Evolutionary conservation across 1,140 invertebrate genomes (phyloP).

Genomic region (Eurosta solidaginis): DNA sequence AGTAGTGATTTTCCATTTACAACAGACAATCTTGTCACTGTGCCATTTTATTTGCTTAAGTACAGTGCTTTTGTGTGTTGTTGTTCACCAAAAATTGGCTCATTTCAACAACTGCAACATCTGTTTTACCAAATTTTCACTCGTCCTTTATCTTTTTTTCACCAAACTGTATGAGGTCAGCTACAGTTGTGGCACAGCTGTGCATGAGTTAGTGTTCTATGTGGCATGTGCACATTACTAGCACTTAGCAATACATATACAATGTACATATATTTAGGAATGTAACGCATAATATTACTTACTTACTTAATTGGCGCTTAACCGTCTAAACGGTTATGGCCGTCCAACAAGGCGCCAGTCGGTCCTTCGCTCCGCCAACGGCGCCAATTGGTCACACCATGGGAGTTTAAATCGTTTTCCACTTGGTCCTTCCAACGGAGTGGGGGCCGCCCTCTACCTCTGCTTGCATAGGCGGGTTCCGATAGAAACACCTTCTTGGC

Average conservation of each 20-base stretch:
- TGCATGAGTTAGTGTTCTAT: background rate
- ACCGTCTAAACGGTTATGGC: too few relatives aligned
- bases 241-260: background rate
- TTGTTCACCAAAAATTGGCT: conserved; percentile 50
- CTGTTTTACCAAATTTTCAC: conserved; percentile 44
- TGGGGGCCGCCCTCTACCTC: too few relatives aligned
- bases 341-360: too few relatives aligned
- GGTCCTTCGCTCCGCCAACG: too few relatives aligned
- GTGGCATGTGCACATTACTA: conserved; percentile 24
- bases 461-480: too few relatives aligned
- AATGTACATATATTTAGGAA: background rate
- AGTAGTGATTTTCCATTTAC: conserved; percentile 44
- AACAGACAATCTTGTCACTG: background rate
- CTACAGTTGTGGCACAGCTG: background rate
- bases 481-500: too few relatives aligned
- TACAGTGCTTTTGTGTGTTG: background rate
- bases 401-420: too few relatives aligned
- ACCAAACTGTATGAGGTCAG: background rate
- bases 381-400: too few relatives aligned
- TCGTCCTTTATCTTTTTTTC: conserved; percentile 13
- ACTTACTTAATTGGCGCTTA: too few relatives aligned
- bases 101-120: conserved; percentile 59
- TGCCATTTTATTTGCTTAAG: conserved; percentile 27
- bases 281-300: too few relatives aligned
- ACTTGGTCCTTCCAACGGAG: too few relatives aligned